Percentiles rank a stretch among this genome's conserved stretches.
Conservation (phyloP, 2,888 invertebrate species). For the Ectemnius cavifrons region DNA sequence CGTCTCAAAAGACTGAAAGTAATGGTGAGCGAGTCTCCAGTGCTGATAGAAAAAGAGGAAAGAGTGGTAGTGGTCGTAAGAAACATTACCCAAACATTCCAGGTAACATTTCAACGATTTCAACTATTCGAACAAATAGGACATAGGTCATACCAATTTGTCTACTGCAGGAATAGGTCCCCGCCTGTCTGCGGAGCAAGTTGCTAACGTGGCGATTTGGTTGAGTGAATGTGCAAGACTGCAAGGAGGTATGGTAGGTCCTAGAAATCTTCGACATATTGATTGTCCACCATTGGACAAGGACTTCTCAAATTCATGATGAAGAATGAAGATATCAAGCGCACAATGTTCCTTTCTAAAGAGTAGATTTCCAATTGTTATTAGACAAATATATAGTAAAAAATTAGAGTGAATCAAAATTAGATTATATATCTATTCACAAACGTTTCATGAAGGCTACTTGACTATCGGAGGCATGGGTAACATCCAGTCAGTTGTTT, state of each 20-base stretch:
- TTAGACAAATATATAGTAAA: neutral
- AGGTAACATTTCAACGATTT: conserved; percentile 54
- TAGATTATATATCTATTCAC: too few relatives aligned
- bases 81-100: conserved; percentile 68
- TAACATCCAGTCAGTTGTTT: conserved; percentile 18
- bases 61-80: conserved; percentile 18
- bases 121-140: neutral
- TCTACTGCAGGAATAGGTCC: conserved; percentile 70
- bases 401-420: too few relatives aligned
- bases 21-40: too few relatives aligned
- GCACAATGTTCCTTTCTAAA: neutral
- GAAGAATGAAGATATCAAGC: neutral
- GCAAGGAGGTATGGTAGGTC: conserved; percentile 85
- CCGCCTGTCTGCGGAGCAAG: conserved; percentile 67
- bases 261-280: conserved; percentile 85
- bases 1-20: conserved; percentile 9
- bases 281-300: conserved; percentile 84
- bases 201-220: conserved; percentile 72
- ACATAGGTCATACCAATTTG: neutral
- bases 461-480: neutral
- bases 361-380: neutral
- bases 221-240: conserved; percentile 78
- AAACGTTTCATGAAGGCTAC: too few relatives aligned
- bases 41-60: conserved; percentile 19
- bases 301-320: conserved; percentile 28